Evolutionary conservation across 1,140 invertebrate species (phyloP), one percentile per base, ranked within the genome.

Genomic region (Zaprionus lachaisei): DNA sequence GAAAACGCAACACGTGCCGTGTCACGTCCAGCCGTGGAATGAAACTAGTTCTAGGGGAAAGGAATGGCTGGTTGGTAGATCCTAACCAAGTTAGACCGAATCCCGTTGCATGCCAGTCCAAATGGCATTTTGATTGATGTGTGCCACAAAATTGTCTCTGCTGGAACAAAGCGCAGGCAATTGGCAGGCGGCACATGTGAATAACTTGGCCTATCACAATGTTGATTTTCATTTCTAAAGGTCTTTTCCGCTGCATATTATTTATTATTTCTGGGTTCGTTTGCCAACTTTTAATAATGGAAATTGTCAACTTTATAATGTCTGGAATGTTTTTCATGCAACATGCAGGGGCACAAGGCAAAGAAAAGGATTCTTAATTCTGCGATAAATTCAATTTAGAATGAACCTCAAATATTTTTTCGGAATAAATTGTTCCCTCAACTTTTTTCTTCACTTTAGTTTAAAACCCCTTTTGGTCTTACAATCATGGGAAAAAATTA

Each of bases 121-220:
- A 89, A 89, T 90, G 85, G 70, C 81, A 70, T 70, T 90, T 85
- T 89, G 84, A 90, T 89, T 90, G 84, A 89, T 80, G 76, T 89
- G 70, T 81, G 79, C 24, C 84, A 81, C 85, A 74, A 71, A 79
- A 80, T 57, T 84, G 74, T 60, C 74, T 70, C 44, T 51, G 44
- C 26, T 47, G 17, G 58, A 79, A 51, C 41, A 55, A 71, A 70
- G 71, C 65, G 31, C 22, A 51, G 54, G 17, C 68, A 79, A 81
- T 83, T 81, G 81, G 55, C 61, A 78, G 55, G 31, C 60, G 56
- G 26, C 37, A 68, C 28, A 68, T 74, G 54, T 56, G 22, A 57
- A 65, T 72, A 74, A 65, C 24, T 76, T 66, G 26, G 14, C 51
- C 68, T 47, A 69, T 54, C 64, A 72, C 61, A 68, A 72, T 55